phyloP scores from a whole-genome alignment of 1,140 invertebrate genomes.

The Vanessa atalanta region DNA sequence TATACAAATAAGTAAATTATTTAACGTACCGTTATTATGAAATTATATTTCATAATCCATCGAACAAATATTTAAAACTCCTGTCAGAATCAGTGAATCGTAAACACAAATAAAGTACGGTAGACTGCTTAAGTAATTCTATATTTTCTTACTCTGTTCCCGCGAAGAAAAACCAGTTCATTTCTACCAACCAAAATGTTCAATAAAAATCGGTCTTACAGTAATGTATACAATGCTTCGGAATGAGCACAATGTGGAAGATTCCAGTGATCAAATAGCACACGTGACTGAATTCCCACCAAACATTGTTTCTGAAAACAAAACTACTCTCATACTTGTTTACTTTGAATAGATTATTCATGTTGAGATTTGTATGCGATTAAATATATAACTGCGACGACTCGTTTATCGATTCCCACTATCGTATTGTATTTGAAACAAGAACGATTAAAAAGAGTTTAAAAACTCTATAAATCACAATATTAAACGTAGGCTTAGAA shows the following conservation, averaged over 20 bases:
- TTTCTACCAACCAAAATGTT: not conserved
- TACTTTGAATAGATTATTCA: slow-evolving; percentile 3
- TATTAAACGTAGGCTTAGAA: too few species aligned
- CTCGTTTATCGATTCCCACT: too few species aligned
- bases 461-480: too few species aligned
- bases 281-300: slow-evolving; percentile 2
- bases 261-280: not conserved
- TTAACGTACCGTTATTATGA: not conserved
- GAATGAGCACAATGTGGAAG: not conserved
- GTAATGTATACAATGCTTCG: not conserved
- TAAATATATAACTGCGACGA: too few species aligned
- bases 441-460: too few species aligned
- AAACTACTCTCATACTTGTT: not conserved
- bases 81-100: too few species aligned
- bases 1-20: not conserved
- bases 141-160: too few species aligned
- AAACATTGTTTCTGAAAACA: slow-evolving; percentile 3
- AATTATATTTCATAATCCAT: not conserved
- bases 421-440: too few species aligned
- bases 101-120: too few species aligned
- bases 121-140: too few species aligned
- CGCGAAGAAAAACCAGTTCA: too few species aligned
- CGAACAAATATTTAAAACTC: not conserved
- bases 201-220: not conserved
- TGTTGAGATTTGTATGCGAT: not conserved